Base-by-base conservation (phyloP, 2,888 invertebrate genomes). In the Flexamia atlantica region DNA sequence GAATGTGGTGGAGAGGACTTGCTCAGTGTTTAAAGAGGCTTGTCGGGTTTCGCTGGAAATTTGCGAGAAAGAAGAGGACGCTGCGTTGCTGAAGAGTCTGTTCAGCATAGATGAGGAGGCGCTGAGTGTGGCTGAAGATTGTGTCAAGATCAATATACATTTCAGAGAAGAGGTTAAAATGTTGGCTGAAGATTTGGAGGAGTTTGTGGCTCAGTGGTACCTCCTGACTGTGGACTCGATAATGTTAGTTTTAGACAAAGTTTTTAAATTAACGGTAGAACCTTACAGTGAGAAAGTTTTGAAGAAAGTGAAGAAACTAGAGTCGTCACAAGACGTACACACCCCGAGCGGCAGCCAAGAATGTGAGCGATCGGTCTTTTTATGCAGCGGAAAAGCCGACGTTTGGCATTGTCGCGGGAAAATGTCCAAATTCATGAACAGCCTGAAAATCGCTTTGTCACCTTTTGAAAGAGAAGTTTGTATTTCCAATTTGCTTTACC, bases 211-310 rank as follows among this genome's bases (percentile, higher is more conserved):
- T 23, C n/a, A 50, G 25, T 82, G 82, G 82, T 82, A 32, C 12
- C 30, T 32, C 2, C 20, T 70, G 7, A 87, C 89, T 4, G 87
- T 89, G 36, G 87, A 88, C 25, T 86, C 90, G 20, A 83, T 90
- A n/a, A 87, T 89, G 68, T 88, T 88, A 20, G 87, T 89, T 72
- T 88, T 91, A 17, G 88, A 89, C 57, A 88, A 89, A 82, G 88
- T 91, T 23, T 89, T 90, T 3, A 89, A 88, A 85, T 86, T 88
- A n/a, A 81, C 82, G n/a, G 83, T 90, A 2, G 84, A 89, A 60
- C 84, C 89, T 0, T 85, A 89, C 1, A 64, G 28, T 20, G 46
- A 14, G 17, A 23, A 82, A 20, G 10, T 20, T 46, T 42, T 25
- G 3, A 76, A 7, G 0, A 76, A 76, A 28, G 50, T 76, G 5